Evolutionary conservation across 2,113 vertebrate species (phyloP).

Genomic region (Engystomops pustulosus): DNA sequence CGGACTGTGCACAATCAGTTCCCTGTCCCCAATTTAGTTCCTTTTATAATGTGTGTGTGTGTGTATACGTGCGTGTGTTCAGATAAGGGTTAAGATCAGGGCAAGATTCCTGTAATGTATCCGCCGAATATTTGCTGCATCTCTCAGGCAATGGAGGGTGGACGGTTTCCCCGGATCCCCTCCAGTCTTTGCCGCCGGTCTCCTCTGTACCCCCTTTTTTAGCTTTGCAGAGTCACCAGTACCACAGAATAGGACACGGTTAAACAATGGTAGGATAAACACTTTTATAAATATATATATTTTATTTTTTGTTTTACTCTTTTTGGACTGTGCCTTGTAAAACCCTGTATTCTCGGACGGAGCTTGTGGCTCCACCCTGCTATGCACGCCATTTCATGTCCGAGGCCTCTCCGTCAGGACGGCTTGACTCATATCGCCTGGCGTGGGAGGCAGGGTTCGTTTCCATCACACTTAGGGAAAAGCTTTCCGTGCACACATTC

Average conservation of each 20-base stretch:
- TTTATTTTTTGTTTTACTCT: conserved; percentile 18
- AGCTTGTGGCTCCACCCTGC: conserved; percentile 44
- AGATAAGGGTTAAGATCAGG: conserved; percentile 20
- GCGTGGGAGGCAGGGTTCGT: conserved; percentile 50
- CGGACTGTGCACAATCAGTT: conserved; percentile 25
- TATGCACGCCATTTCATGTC: conserved; percentile 61
- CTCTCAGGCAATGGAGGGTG: conserved; percentile 26
- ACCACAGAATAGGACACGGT: conserved; percentile 29
- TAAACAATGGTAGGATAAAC: conserved; percentile 32
- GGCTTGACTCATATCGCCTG: conserved; percentile 53
- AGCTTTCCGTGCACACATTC: conserved; percentile 9
- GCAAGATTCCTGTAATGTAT: not conserved
- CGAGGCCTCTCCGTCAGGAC: conserved; percentile 52
- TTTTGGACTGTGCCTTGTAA: conserved; percentile 59
- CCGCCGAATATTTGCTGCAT: conserved; percentile 8
- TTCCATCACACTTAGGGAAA: conserved; percentile 54
- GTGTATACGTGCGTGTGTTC: conserved; percentile 28
- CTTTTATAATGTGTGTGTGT: not conserved
- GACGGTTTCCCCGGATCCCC: not conserved
- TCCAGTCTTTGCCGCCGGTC: conserved; percentile 16
- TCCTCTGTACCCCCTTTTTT: not conserved
- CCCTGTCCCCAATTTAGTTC: not conserved
- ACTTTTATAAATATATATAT: conserved; percentile 43
- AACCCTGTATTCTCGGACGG: conserved; percentile 59
- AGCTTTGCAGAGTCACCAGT: conserved; percentile 33